Evolutionary conservation across 2,888 invertebrate genomes (phyloP), one percentile per base, ranked within the genome.

Genomic region (Tryphoninae sp.): DNA sequence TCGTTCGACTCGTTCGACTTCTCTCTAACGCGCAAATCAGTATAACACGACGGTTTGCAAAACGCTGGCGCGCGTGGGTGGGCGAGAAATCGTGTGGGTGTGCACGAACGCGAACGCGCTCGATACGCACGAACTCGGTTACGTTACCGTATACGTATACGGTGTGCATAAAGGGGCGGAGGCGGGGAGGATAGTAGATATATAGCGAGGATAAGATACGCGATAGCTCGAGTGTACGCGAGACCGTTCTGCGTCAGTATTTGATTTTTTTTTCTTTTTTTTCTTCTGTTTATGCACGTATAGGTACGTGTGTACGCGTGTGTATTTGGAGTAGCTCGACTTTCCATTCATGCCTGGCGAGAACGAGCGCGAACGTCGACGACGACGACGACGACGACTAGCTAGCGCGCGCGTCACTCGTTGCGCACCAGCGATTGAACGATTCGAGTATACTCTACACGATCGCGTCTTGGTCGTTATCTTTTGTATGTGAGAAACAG

Each of bases 271-370:
- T 53, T 42, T 65, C 9, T n/a, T n/a, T 19, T 23, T 16, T 0
- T 67, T 13, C 40, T 23, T 26, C 26, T 26, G 19, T 19, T 19
- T 19, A 19, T 19, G 19, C 19, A 1, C 19, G 19, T 19, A 19
- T 19, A 19, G 19, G 19, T 19, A 19, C 3, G 26, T 26, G 26
- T 26, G 26, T 26, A 26, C 26, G 26, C 26, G 2, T 33, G 59
- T 61, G 42, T 19, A 71, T 45, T 45, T 55, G 59, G 75, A 77
- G 49, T 49, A 68, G 69, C 76, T 81, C 82, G 82, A 82, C 83
- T 83, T 82, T 84, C 81, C 85, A 85, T 85, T 85, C 84, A 85
- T 85, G 82, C 81, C 80, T 74, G 62, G 55, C 80, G 76, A 71
- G 78, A 61, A 81, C 82, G 64, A 53, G 13, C 13, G 45, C 45